Evolutionary conservation across 2,797 vertebrate species (phyloP), one percentile per base, ranked within the genome.

Genomic region (Trachops cirrhosus): DNA sequence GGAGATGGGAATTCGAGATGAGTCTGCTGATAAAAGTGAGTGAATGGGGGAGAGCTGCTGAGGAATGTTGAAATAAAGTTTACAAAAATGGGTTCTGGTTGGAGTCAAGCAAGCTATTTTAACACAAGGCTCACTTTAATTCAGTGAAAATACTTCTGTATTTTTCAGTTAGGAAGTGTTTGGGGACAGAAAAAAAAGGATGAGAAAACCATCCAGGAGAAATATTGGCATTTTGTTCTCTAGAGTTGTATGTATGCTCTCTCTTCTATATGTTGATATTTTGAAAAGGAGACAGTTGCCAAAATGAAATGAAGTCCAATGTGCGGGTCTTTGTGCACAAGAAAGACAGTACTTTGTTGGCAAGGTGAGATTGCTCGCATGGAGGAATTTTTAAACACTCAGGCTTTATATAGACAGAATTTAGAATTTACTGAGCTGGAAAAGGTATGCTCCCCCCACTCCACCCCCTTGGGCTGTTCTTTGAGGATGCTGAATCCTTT

Each of bases 401-500:
- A 39, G 39, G 92, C 57, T 95, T 95, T 89, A 80, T 91, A 90
- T 59, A 89, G 94, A 93, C 57, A 86, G 92, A 89, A 75, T 93
- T 96, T 93, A 94, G 92, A 93, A 82, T 94, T 97, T 94, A 94
- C 77, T 94, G 84, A 93, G 48, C 75, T 93, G 57, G 68, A 82
- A 96, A 92, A 91, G 54, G 87, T 67, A 37, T 2, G n/a, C 80
- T 37, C 37, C 29, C 34, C 3, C 32, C 15, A 12, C 11, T 15
- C 5, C 48, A 75, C 3, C 18, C 92, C 95, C 48, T 86, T n/a
- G 78, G 79, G 29, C 48, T 84, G 37, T 77, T 59, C 89, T 95
- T 91, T 94, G 41, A 96, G 89, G 84, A 95, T 96, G 93, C 93
- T 95, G 93, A 97, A 82, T 93, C 79, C 75, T 95, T 93, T 80